Conservation (phyloP, 2,888 invertebrate genomes). For the Ischnus inquisitorius region DNA sequence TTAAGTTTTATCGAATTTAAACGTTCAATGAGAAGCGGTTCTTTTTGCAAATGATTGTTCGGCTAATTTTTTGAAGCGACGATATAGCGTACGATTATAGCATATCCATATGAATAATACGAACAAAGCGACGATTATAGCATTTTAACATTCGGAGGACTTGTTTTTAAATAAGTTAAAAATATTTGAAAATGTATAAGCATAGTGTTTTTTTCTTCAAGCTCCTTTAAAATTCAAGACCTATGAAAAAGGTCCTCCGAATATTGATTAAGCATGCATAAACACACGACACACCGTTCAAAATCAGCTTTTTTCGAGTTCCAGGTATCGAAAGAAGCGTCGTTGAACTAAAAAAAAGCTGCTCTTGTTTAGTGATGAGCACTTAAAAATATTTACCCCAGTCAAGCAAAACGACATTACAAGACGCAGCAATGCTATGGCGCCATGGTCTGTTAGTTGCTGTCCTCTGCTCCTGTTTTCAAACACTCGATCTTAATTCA, state of each 20-base stretch:
- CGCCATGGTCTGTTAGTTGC: constrained; percentile 84
- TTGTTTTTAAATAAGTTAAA: background rate
- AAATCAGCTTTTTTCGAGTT: constrained; percentile 20
- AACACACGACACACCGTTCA: constrained; percentile 23
- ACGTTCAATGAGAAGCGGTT: background rate
- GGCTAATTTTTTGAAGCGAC: constrained; percentile 19
- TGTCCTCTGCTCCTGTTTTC: constrained; percentile 84
- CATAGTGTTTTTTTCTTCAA: no score
- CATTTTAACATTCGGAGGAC: background rate
- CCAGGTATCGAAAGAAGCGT: constrained; percentile 30
- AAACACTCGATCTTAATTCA: constrained; percentile 82
- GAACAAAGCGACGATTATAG: constrained; percentile 26
- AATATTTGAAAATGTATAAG: background rate
- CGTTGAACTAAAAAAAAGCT: constrained; percentile 42
- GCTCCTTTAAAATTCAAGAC: no score
- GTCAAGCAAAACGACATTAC: constrained; percentile 84
- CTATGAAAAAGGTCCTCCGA: background rate
- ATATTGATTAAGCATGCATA: constrained; percentile 32
- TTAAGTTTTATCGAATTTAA: background rate
- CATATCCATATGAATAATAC: background rate
- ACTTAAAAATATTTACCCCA: constrained; percentile 84
- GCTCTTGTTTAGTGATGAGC: constrained; percentile 72
- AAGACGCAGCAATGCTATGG: constrained; percentile 84
- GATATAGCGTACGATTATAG: constrained; percentile 20
- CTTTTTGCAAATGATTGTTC: constrained; percentile 13